Evolutionary conservation across 1,140 invertebrate genomes (phyloP).

Genomic region (Mactra quadrangularis): DNA sequence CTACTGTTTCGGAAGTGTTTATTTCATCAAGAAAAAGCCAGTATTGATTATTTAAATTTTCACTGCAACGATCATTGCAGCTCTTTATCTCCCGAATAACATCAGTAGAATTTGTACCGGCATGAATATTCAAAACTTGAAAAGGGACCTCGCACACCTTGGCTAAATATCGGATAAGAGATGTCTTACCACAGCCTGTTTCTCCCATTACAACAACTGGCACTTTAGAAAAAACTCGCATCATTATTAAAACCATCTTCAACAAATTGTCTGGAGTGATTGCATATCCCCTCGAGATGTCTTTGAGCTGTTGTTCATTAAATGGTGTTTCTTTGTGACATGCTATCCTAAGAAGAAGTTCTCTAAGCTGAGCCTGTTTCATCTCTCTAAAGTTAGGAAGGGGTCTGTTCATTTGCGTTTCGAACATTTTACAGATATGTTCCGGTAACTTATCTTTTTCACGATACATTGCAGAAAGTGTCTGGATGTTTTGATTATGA

Average conservation of each 20-base stretch:
- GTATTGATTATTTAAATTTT: background rate
- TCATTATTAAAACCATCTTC: constrained; percentile 71
- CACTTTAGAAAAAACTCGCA: constrained; percentile 66
- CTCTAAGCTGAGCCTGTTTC: constrained; percentile 48
- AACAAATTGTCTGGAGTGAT: constrained; percentile 71
- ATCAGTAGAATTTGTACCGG: constrained; percentile 45
- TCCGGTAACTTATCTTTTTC: constrained; percentile 59
- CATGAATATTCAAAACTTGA: constrained; percentile 68
- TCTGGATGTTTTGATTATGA: constrained; percentile 66
- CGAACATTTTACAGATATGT: constrained; percentile 63
- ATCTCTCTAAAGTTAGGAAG: constrained; percentile 57
- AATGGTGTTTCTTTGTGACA: background rate
- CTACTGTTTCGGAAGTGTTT: constrained; percentile 68
- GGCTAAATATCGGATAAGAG: constrained; percentile 64
- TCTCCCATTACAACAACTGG: constrained; percentile 79
- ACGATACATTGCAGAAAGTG: constrained; percentile 67
- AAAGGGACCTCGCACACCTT: constrained; percentile 50
- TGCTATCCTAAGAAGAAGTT: constrained; percentile 61
- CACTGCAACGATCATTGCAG: constrained; percentile 37
- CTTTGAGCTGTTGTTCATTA: background rate
- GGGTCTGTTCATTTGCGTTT: constrained; percentile 64
- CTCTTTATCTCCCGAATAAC: constrained; percentile 44
- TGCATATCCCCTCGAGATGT: constrained; percentile 64
- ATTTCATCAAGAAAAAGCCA: constrained; percentile 74
- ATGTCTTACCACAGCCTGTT: constrained; percentile 78